Evolutionary conservation across 2,888 invertebrate genomes (phyloP).

Genomic region (Drosophila vallismaia): DNA sequence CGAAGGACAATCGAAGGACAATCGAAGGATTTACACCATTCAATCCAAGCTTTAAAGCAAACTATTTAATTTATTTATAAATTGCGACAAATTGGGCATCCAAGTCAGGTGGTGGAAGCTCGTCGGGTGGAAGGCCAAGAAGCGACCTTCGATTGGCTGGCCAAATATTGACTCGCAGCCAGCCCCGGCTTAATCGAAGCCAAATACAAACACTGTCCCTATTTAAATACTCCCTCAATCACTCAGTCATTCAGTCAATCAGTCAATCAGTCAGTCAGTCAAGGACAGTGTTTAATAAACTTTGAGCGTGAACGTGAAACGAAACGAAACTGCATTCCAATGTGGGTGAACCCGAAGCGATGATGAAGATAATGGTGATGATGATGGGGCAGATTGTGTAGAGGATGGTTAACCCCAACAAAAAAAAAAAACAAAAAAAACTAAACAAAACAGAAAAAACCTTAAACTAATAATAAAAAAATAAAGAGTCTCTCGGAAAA

Average conservation of each 20-base stretch:
- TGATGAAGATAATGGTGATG: slow-evolving; percentile 36
- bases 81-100: not conserved
- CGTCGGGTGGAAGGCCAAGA: slow-evolving; percentile 17
- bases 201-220: slow-evolving; percentile 20
- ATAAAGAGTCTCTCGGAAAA: too few species aligned
- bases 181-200: slow-evolving; percentile 31
- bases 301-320: slow-evolving; percentile 47
- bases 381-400: slow-evolving; percentile 46
- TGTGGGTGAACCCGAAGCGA: slow-evolving; percentile 29
- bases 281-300: slow-evolving; percentile 48
- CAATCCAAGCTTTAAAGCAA: not conserved
- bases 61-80: slow-evolving; percentile 1
- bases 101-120: not conserved
- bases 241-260: slow-evolving; percentile 1
- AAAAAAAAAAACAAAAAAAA: not conserved
- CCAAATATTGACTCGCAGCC: slow-evolving; percentile 30
- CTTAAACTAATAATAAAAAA: too few species aligned
- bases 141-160: slow-evolving; percentile 22
- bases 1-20: too few species aligned
- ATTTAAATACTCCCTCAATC: slow-evolving; percentile 1
- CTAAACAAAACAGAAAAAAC: too few species aligned
- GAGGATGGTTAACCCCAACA: slow-evolving; percentile 34
- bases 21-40: too few species aligned
- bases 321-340: slow-evolving; percentile 61
- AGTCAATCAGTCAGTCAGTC: slow-evolving; percentile 21